A percentile compares a stretch with the other conserved stretches of the same genome.
phyloP scores from a whole-genome alignment of 2,888 invertebrate species.

The Podotricha telesiphe region DNA sequence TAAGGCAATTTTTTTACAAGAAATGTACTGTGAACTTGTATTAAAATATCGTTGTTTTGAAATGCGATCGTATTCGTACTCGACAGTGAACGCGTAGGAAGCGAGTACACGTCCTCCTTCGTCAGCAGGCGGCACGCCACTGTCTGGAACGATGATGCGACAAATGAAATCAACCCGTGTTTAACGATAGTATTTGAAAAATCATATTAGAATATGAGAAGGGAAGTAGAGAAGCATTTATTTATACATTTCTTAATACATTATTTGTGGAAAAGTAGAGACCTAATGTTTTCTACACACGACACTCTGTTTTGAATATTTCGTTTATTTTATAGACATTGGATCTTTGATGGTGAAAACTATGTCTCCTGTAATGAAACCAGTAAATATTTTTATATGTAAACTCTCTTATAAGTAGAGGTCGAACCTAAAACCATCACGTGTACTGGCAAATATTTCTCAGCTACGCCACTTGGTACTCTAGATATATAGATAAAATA shows the following conservation, averaged over 20 bases:
- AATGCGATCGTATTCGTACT: constrained; percentile 68
- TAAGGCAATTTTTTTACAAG: not conserved
- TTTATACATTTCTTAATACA: not conserved
- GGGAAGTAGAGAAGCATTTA: not conserved
- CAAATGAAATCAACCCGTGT: constrained; percentile 28
- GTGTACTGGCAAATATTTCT: too few relatives aligned
- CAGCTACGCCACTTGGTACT: not conserved
- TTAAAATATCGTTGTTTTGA: constrained; percentile 32
- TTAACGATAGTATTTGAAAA: constrained; percentile 29
- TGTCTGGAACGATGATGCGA: constrained; percentile 47
- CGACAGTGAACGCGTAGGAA: constrained; percentile 51
- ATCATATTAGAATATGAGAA: constrained; percentile 6
- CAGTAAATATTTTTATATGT: too few relatives aligned
- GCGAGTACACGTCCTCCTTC: constrained; percentile 56
- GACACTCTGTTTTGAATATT: not conserved
- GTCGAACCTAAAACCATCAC: not conserved
- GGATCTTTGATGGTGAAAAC: too few relatives aligned
- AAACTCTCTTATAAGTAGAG: too few relatives aligned
- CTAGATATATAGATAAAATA: too few relatives aligned
- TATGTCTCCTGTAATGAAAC: too few relatives aligned
- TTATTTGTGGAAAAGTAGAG: too few relatives aligned
- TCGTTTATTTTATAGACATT: too few relatives aligned
- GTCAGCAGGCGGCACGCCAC: constrained; percentile 71
- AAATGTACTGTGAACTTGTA: not conserved
- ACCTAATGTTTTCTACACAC: too few relatives aligned